phyloP scores from a whole-genome alignment of 2,888 invertebrate genomes.

The Tortricodes alternella region DNA sequence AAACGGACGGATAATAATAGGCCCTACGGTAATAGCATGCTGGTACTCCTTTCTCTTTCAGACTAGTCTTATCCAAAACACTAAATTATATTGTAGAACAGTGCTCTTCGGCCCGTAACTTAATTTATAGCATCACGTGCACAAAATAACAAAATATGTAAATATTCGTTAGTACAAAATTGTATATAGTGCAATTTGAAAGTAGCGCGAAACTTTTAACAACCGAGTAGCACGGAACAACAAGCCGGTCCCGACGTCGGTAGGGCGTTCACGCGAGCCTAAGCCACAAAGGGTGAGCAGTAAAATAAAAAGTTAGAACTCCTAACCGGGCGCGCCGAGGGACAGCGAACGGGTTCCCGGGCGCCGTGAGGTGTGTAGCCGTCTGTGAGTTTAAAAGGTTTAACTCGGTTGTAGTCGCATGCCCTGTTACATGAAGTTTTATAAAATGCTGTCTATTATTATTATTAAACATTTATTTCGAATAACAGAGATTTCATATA shows the following conservation, averaged over 20 bases:
- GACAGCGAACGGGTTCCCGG: slow-evolving; percentile 73
- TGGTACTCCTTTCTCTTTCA: background rate
- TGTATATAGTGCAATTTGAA: slow-evolving; percentile 39
- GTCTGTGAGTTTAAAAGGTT: slow-evolving; percentile 27
- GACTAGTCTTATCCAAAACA: background rate
- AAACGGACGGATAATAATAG: background rate
- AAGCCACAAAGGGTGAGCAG: slow-evolving; percentile 75
- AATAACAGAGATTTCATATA: too few relatives aligned
- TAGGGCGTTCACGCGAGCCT: slow-evolving; percentile 74
- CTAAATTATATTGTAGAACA: background rate
- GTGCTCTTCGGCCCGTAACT: background rate
- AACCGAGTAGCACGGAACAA: slow-evolving; percentile 38
- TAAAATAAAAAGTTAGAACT: slow-evolving; percentile 79
- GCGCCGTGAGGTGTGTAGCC: slow-evolving; percentile 57
- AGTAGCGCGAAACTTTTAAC: slow-evolving; percentile 59
- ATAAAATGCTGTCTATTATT: too few relatives aligned
- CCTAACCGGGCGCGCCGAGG: slow-evolving; percentile 78
- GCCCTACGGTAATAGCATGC: background rate
- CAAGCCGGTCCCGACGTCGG: slow-evolving; percentile 34
- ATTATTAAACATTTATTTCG: too few relatives aligned
- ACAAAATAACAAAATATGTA: slow-evolving; percentile 12
- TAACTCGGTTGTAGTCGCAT: too few relatives aligned
- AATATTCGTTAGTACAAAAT: slow-evolving; percentile 33
- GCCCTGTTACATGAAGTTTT: too few relatives aligned
- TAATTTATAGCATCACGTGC: slow-evolving; percentile 11